phyloP scores from a whole-genome alignment of 2,888 invertebrate genomes.

The Drosophila recens region DNA sequence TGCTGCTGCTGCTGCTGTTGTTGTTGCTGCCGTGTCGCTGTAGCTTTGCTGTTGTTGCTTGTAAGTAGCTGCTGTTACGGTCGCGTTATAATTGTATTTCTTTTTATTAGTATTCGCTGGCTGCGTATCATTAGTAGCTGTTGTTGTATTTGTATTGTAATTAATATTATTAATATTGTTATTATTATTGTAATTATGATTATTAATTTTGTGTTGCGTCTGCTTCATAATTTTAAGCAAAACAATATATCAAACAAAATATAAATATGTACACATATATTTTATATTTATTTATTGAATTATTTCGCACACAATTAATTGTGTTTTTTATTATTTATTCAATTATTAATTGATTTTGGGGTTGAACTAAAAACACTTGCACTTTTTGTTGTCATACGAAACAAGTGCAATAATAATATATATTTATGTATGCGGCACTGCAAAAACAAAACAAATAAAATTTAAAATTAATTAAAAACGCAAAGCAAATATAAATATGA shows the following conservation, averaged over 20 bases:
- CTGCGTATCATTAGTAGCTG: constrained; percentile 57
- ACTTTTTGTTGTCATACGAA: constrained; percentile 42
- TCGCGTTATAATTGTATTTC: constrained; percentile 54
- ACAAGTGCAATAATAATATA: constrained; percentile 48
- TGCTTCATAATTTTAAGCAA: constrained; percentile 81
- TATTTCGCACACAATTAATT: constrained; percentile 36
- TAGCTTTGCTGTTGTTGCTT: constrained; percentile 33
- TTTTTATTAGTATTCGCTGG: constrained; percentile 58
- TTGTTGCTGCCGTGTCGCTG: constrained; percentile 30
- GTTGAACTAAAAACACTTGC: constrained; percentile 20
- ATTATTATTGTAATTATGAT: constrained; percentile 59
- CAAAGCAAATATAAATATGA: constrained; percentile 11
- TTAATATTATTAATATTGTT: constrained; percentile 67
- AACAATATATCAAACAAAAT: constrained; percentile 41
- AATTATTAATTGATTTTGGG: background rate
- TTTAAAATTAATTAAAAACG: constrained; percentile 36
- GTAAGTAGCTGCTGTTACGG: constrained; percentile 30
- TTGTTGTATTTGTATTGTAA: constrained; percentile 47
- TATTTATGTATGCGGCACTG: constrained; percentile 42
- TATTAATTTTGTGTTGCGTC: constrained; percentile 71
- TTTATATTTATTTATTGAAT: constrained; percentile 22
- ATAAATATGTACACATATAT: constrained; percentile 19
- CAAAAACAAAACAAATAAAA: constrained; percentile 43
- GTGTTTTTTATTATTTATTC: background rate
- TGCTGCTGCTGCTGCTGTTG: constrained; percentile 33